Evolutionary conservation across 64 coral and sea anemone species (phyloP), one percentile per base, ranked within the genome.

Genomic region (Montipora capricornis): DNA sequence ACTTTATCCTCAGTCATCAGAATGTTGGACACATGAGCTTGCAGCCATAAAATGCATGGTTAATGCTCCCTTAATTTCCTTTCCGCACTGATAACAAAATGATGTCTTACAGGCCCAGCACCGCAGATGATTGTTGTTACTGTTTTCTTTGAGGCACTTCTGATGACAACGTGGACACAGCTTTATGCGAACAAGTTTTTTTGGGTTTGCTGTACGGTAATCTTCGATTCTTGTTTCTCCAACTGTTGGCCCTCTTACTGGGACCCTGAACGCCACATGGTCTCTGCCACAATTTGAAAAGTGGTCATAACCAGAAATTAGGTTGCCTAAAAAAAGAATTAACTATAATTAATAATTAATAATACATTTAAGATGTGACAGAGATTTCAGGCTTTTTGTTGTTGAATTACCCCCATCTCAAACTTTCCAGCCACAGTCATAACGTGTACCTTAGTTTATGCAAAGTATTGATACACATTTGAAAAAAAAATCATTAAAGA

Each of bases 41-140:
- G 95, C 69, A 24, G 89, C 67, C 29, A 49, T 75, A 85, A 96
- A 99, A 76, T 99, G 98, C 26, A 52, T 61, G 13, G 77, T 92
- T 8, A 92, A 77, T n/a, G 80, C 70, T 14, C 78, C 89, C 83
- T 91, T 80, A 50, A 91, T 94, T 89, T 74, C 79, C 90, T 96
- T 96, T 5, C 95, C 82, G 80, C 98, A 99, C 17, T 96, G 89
- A 24, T 91, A 95, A 86, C 98, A 99, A 77, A 96, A 99, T 8
- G 89, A 68, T 64, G 80, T 92, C 79, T 96, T 99, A 89, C 98
- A 99, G 24, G 98, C 86, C 98, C 95, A 99, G n/a, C 98, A 99
- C 81, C 90, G 94, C 5, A 99, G 46, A 44, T 94, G 93, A 58
- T 99, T 99, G 46, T 99, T 99, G 82, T 96, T 96, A 17, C 68